phyloP scores from a whole-genome alignment of 2,113 vertebrate genomes.

The Sminthopsis crassicaudata region DNA sequence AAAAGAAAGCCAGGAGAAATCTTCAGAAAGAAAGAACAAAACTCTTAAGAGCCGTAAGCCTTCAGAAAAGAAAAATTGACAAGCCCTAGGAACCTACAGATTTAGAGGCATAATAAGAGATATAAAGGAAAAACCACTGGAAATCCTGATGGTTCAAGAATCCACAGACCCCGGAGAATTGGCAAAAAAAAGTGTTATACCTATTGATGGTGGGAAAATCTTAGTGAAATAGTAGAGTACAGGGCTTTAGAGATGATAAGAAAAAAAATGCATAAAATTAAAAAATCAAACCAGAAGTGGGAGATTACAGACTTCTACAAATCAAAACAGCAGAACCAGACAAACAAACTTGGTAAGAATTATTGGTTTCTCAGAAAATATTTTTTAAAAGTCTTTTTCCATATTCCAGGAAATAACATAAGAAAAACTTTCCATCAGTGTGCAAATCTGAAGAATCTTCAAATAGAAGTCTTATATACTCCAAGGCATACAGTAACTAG shows the following conservation, averaged over 20 bases:
- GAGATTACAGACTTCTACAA: not conserved
- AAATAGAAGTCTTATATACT: not conserved
- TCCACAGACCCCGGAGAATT: not conserved
- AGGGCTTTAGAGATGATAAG: not conserved
- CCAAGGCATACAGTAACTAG: not conserved
- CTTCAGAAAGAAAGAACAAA: not conserved
- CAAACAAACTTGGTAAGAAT: not conserved
- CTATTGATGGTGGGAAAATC: not conserved
- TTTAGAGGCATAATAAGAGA: not conserved
- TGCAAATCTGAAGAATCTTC: not conserved
- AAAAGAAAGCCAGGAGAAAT: not conserved
- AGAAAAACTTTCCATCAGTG: not conserved
- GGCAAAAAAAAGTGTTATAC: no score
- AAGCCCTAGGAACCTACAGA: not conserved
- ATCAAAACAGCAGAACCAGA: not conserved
- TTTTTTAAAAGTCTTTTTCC: not conserved
- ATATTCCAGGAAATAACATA: not conserved
- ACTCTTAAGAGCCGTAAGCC: not conserved
- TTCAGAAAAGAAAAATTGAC: not conserved
- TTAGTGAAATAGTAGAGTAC: not conserved
- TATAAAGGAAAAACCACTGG: not conserved
- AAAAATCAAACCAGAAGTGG: not conserved
- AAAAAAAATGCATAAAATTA: not conserved
- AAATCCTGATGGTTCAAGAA: not conserved
- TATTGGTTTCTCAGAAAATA: not conserved